phyloP scores from a whole-genome alignment of 2,113 vertebrate species.

The Papio anubis region DNA sequence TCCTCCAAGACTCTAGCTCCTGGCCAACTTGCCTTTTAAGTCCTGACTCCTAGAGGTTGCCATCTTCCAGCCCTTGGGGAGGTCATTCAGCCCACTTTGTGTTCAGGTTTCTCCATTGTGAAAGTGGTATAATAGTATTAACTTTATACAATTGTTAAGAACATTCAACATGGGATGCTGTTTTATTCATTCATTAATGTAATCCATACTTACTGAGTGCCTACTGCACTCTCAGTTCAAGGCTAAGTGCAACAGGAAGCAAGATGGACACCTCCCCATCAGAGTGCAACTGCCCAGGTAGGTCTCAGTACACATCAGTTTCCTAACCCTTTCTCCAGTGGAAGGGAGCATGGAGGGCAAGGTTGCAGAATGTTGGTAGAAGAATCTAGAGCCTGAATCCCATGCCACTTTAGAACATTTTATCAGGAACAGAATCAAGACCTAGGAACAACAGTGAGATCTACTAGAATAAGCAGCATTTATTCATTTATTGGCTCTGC shows the following conservation, averaged over 20 bases:
- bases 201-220: not conserved
- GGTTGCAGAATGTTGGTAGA: not conserved
- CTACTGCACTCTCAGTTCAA: not conserved
- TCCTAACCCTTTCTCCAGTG: not conserved
- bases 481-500: too few relatives aligned
- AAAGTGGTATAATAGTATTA: not conserved
- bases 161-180: fast-evolving
- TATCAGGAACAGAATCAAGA: not conserved
- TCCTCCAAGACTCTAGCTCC: not conserved
- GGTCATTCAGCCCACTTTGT: not conserved
- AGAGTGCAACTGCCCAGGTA: too few relatives aligned
- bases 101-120: not conserved
- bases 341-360: not conserved
- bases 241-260: fast-evolving
- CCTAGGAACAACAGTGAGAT: not conserved
- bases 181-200: not conserved
- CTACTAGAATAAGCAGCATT: not conserved
- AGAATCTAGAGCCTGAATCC: not conserved
- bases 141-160: not conserved
- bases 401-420: not conserved
- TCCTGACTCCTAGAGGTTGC: not conserved
- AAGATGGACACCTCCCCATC: not conserved
- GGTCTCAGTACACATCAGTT: not conserved
- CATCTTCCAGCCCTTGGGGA: fast-evolving
- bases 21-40: not conserved